Conservation (phyloP, 2,113 vertebrate genomes). For the Odontophorus gujanensis region DNA sequence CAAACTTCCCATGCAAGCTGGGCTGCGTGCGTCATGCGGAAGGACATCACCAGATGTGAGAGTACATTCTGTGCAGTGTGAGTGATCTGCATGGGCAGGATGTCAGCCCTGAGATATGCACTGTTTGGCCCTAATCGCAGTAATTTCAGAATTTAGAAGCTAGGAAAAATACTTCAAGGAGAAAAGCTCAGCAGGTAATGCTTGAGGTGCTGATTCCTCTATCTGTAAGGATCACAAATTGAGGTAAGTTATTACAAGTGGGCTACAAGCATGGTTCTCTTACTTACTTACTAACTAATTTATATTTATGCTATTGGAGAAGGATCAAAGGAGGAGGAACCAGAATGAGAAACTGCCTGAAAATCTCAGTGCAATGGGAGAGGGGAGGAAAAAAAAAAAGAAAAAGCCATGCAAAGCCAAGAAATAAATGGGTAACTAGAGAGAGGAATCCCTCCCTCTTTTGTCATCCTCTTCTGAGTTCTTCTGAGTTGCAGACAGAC, state of each 20-base stretch:
- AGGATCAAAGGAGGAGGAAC: conserved; percentile 12
- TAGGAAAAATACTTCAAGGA: not conserved
- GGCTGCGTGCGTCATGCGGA: fast-evolving
- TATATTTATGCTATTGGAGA: not conserved
- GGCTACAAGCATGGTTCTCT: not conserved
- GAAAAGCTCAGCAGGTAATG: not conserved
- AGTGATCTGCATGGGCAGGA: not conserved
- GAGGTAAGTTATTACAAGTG: not conserved
- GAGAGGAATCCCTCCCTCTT: not conserved
- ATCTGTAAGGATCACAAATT: not conserved
- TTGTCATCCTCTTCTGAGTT: not conserved
- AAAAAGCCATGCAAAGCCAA: not conserved
- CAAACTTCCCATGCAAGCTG: not conserved
- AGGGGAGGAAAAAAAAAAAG: not conserved
- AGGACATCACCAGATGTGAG: not conserved
- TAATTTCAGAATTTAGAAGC: not conserved
- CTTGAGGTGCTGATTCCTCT: not conserved
- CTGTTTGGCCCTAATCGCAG: not conserved
- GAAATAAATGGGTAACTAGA: not conserved
- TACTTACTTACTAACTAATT: not conserved
- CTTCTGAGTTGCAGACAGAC: not conserved
- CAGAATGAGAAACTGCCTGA: not conserved
- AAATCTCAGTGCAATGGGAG: not conserved
- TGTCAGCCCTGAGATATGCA: fast-evolving
- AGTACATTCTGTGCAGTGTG: not conserved